These are phyloP conservation scores for Chaenogobius annularis DNA, from an alignment of 2,113 vertebrate genomes.

Conservation along the genomic window DNA sequence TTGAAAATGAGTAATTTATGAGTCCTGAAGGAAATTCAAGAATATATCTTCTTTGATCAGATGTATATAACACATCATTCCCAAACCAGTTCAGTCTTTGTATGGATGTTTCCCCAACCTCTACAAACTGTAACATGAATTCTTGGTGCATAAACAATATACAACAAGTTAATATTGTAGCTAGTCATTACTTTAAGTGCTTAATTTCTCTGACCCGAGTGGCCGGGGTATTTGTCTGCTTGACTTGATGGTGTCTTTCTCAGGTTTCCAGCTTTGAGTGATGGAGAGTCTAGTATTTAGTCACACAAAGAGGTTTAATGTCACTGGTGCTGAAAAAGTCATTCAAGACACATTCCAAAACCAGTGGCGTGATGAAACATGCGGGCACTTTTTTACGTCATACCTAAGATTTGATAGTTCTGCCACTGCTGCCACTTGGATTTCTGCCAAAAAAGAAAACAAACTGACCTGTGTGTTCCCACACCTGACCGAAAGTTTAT, in stretches of 20 bases:
- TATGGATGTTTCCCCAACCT: too few species aligned
- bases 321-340: slow-evolving; percentile 64
- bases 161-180: slow-evolving; percentile 13
- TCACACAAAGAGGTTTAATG: slow-evolving; percentile 65
- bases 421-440: slow-evolving; percentile 23
- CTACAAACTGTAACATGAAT: not conserved
- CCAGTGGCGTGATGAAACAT: slow-evolving; percentile 23
- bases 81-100: too few species aligned
- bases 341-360: slow-evolving; percentile 37
- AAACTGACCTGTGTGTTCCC: slow-evolving; percentile 10
- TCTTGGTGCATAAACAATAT: not conserved
- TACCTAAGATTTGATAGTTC: slow-evolving; percentile 46
- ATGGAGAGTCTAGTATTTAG: slow-evolving; percentile 60
- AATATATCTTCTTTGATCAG: too few species aligned
- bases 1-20: too few species aligned
- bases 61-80: too few species aligned
- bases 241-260: slow-evolving; percentile 52
- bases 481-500: slow-evolving; percentile 29
- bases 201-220: slow-evolving; percentile 25
- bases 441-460: slow-evolving; percentile 24
- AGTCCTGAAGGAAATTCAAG: too few species aligned
- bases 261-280: slow-evolving; percentile 59
- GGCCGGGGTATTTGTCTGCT: slow-evolving; percentile 44
- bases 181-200: slow-evolving; percentile 21
- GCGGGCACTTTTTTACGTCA: slow-evolving; percentile 48